These are phyloP conservation scores for Spinus pinus DNA, from an alignment of 2,797 vertebrate species.

Conservation along the genomic window DNA sequence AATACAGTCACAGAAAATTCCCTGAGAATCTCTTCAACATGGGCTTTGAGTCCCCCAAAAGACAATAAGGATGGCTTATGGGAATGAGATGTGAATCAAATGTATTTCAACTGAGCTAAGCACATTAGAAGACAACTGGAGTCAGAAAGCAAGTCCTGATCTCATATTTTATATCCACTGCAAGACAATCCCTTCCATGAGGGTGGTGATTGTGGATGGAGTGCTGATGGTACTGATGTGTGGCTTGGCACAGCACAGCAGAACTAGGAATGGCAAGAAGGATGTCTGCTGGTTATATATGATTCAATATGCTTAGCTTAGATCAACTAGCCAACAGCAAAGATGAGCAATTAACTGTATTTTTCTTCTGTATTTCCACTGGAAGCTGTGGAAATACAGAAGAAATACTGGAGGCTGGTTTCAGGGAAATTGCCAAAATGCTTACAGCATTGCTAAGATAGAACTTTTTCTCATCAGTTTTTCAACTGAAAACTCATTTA, in stretches of 20 bases:
- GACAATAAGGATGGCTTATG: not conserved
- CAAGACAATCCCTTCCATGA: not conserved
- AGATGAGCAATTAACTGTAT: not conserved
- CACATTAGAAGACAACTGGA: not conserved
- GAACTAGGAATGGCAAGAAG: not conserved
- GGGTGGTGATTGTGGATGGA: not conserved
- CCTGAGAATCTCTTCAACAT: accelerated
- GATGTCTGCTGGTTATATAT: not conserved
- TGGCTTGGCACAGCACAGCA: not conserved
- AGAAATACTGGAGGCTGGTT: not conserved
- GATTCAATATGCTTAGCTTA: not conserved
- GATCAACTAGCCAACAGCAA: not conserved
- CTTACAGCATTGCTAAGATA: not conserved
- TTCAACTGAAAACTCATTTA: not conserved
- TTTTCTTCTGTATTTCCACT: not conserved
- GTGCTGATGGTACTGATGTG: not conserved
- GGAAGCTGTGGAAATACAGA: not conserved
- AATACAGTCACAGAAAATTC: not conserved
- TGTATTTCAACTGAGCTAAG: not conserved
- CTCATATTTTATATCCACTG: not conserved
- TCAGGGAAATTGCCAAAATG: not conserved
- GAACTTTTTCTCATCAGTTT: not conserved
- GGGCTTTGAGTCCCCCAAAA: not conserved
- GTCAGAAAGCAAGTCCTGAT: not conserved
- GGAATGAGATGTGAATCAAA: not conserved